Conservation (phyloP, 2,113 vertebrate species). For the Toxotes jaculatrix region DNA sequence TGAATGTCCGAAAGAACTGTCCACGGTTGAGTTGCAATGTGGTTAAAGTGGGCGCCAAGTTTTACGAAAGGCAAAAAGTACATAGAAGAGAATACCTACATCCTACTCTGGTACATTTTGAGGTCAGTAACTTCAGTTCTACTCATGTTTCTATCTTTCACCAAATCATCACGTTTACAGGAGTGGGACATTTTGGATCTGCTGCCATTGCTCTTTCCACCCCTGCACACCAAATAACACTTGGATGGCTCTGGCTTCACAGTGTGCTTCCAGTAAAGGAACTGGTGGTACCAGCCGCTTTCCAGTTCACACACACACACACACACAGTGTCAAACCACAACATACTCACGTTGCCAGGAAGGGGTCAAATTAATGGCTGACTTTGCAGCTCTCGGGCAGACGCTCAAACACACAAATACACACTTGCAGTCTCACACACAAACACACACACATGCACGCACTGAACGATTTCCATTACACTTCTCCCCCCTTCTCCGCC, state of each 20-base stretch:
- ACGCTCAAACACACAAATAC: conserved; percentile 53
- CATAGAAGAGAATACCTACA: not conserved
- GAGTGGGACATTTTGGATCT: conserved; percentile 28
- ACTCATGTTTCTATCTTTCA: not conserved
- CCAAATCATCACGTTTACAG: conserved; percentile 1
- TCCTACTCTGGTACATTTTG: not conserved
- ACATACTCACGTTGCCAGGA: conserved; percentile 76
- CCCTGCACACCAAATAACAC: conserved; percentile 54
- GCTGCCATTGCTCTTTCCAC: conserved; percentile 57
- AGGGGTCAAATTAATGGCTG: conserved; percentile 82
- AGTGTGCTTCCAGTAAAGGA: conserved; percentile 72
- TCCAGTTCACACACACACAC: conserved; percentile 67
- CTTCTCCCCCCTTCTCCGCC: conserved; percentile 55
- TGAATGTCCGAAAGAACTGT: not conserved
- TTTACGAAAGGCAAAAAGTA: not conserved
- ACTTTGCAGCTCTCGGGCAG: conserved; percentile 76
- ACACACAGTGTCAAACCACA: conserved; percentile 73
- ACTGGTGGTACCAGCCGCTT: conserved; percentile 68
- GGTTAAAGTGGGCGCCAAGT: not conserved
- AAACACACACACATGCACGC: conserved; percentile 28
- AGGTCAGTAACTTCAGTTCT: not conserved
- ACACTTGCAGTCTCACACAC: conserved; percentile 20
- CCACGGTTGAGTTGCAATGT: not conserved
- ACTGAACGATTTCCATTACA: conserved; percentile 68
- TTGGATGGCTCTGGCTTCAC: conserved; percentile 46